A percentile compares a stretch with the other conserved stretches of the same genome.
phyloP scores from a whole-genome alignment of 1,140 invertebrate species.

The Atta texana region DNA sequence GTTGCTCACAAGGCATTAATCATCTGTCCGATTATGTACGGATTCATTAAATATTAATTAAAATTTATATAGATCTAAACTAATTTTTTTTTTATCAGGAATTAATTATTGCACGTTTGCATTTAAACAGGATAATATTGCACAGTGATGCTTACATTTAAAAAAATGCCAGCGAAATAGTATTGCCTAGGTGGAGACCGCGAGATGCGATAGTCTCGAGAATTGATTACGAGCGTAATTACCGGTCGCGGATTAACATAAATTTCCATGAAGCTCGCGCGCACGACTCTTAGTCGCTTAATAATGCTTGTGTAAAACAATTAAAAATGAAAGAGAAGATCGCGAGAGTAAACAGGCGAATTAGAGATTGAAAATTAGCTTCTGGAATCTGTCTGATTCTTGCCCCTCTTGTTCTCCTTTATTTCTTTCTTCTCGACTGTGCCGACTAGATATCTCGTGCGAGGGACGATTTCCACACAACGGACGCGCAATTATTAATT shows the following conservation, averaged over 20 bases:
- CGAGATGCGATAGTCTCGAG: conserved; percentile 63
- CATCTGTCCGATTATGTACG: background rate
- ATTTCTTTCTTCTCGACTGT: background rate
- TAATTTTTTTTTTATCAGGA: background rate
- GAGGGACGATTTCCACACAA: conserved; percentile 62
- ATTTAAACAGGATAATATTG: conserved; percentile 30
- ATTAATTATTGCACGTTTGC: conserved; percentile 35
- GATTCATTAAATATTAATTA: conserved; percentile 15
- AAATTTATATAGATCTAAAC: conserved; percentile 10
- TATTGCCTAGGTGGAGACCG: conserved; percentile 32
- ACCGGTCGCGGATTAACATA: conserved; percentile 69
- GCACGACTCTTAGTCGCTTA: conserved; percentile 37
- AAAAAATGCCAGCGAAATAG: conserved; percentile 39
- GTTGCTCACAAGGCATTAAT: conserved; percentile 3
- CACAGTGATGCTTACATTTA: conserved; percentile 29
- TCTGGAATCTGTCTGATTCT: conserved; percentile 24
- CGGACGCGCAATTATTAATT: conserved; percentile 71
- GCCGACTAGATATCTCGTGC: conserved; percentile 6
- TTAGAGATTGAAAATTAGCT: conserved; percentile 70
- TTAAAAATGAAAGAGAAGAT: conserved; percentile 43
- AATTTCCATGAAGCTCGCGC: conserved; percentile 69
- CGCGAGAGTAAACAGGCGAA: conserved; percentile 59
- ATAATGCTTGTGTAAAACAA: conserved; percentile 53
- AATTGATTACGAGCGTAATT: conserved; percentile 76
- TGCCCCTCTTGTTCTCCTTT: no score